Evolutionary conservation across 2,113 vertebrate genomes (phyloP).

Genomic region (Xenotilapia caudafasciata): DNA sequence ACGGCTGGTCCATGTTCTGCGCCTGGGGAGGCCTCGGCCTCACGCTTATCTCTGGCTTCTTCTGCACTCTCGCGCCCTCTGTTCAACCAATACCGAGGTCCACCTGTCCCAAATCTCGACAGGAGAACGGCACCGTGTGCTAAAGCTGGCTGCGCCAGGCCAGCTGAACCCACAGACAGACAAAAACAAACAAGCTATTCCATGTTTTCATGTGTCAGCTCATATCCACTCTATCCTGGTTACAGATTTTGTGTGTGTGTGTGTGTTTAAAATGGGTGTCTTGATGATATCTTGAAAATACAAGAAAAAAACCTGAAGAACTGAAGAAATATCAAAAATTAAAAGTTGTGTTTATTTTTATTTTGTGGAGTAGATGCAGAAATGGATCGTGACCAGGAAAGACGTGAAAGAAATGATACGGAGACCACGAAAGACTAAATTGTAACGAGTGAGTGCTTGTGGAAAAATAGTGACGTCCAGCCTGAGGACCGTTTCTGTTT

Average conservation of each 20-base stretch:
- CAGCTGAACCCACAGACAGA: neutral
- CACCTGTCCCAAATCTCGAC: slow-evolving; percentile 92
- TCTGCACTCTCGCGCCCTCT: slow-evolving; percentile 96
- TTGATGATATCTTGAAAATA: slow-evolving; percentile 58
- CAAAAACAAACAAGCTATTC: neutral
- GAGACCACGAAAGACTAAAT: neutral
- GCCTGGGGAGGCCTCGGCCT: slow-evolving; percentile 96
- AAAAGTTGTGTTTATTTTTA: slow-evolving; percentile 45
- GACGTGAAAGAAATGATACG: neutral
- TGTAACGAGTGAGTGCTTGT: neutral
- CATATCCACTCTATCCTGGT: slow-evolving; percentile 39
- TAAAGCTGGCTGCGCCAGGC: slow-evolving; percentile 56
- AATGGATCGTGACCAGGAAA: neutral
- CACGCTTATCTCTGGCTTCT: slow-evolving; percentile 94
- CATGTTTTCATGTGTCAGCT: slow-evolving; percentile 11
- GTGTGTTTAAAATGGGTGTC: slow-evolving; percentile 55
- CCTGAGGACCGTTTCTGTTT: neutral
- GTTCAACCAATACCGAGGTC: slow-evolving; percentile 94
- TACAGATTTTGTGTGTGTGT: slow-evolving; percentile 30
- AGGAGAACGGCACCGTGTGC: slow-evolving; percentile 96
- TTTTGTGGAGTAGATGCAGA: slow-evolving; percentile 9
- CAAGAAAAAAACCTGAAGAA: slow-evolving; percentile 32
- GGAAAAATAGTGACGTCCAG: neutral
- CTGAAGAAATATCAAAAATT: slow-evolving; percentile 23
- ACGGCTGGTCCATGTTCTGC: slow-evolving; percentile 99